Evolutionary conservation across 2,113 vertebrate species (phyloP).

Genomic region (Microtus richardsoni): DNA sequence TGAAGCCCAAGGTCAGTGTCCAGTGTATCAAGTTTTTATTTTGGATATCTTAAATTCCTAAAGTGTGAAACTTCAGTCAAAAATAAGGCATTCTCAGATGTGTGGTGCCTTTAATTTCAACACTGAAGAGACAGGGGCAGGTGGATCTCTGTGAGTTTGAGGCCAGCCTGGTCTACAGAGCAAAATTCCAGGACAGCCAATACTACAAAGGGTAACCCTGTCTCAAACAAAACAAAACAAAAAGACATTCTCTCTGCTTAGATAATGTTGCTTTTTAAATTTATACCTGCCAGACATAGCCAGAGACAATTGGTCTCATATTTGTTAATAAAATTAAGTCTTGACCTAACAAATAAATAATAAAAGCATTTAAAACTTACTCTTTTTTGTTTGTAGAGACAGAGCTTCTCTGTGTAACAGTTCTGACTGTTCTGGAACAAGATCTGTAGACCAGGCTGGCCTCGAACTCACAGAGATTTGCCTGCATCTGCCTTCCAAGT

Average conservation of each 20-base stretch:
- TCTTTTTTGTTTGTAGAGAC: not conserved
- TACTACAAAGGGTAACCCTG: not conserved
- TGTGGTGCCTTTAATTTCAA: too few relatives aligned
- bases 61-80: constrained; percentile 24
- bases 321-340: constrained; percentile 22
- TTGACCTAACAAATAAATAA: not conserved
- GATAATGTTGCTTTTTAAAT: constrained; percentile 80
- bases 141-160: too few relatives aligned
- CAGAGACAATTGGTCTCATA: constrained; percentile 87
- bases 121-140: too few relatives aligned
- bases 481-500: too few relatives aligned
- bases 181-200: not conserved
- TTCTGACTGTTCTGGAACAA: too few relatives aligned
- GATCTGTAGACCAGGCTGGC: too few relatives aligned
- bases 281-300: constrained; percentile 84
- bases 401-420: too few relatives aligned
- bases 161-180: too few relatives aligned
- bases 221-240: constrained; percentile 20
- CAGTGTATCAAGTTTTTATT: constrained; percentile 16
- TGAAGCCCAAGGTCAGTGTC: not conserved
- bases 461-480: too few relatives aligned
- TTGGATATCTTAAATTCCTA: constrained; percentile 45
- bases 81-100: constrained; percentile 79
- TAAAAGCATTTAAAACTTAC: not conserved
- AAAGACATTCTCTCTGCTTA: constrained; percentile 86